These are phyloP conservation scores for Artemia franciscana DNA, from an alignment of 1,140 invertebrate species.

Conservation along the genomic window DNA sequence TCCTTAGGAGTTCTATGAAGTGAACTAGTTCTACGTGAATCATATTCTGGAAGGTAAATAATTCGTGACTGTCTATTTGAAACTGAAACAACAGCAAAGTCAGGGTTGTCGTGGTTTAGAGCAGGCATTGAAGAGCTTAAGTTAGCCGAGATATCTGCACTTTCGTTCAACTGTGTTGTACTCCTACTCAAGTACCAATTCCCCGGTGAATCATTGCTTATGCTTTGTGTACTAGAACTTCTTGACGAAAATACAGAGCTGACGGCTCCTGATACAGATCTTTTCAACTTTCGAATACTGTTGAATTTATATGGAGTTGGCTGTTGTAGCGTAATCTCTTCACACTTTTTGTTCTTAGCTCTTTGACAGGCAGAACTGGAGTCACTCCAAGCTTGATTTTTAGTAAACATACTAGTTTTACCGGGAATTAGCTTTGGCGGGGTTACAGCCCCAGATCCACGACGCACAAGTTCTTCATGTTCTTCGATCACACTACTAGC, in stretches of 20 bases:
- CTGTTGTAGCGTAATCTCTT: constrained; percentile 5
- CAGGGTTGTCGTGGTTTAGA: background rate
- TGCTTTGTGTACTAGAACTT: background rate
- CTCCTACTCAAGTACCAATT: constrained; percentile 29
- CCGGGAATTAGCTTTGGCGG: constrained; percentile 31
- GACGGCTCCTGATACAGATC: constrained; percentile 39
- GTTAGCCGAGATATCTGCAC: background rate
- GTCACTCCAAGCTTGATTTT: constrained; percentile 5
- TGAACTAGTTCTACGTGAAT: constrained; percentile 15
- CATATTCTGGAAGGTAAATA: constrained; percentile 50
- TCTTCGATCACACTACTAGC: constrained; percentile 10
- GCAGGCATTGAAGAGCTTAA: background rate
- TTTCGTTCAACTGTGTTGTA: background rate
- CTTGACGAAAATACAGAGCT: constrained; percentile 16
- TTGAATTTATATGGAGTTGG: constrained; percentile 9
- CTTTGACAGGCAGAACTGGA: background rate
- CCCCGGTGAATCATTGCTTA: constrained; percentile 11
- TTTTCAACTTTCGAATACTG: constrained; percentile 19
- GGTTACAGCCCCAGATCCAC: constrained; percentile 12
- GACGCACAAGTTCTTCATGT: background rate
- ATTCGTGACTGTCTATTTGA: constrained; percentile 18
- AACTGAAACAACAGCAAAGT: background rate
- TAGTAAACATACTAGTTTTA: constrained; percentile 39
- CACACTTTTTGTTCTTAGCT: constrained; percentile 8
- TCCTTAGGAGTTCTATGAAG: background rate